Percentiles rank a stretch among this genome's conserved stretches.
Evolutionary conservation across 2,113 vertebrate genomes (phyloP).

Genomic region (Proterorhinus semilunaris): DNA sequence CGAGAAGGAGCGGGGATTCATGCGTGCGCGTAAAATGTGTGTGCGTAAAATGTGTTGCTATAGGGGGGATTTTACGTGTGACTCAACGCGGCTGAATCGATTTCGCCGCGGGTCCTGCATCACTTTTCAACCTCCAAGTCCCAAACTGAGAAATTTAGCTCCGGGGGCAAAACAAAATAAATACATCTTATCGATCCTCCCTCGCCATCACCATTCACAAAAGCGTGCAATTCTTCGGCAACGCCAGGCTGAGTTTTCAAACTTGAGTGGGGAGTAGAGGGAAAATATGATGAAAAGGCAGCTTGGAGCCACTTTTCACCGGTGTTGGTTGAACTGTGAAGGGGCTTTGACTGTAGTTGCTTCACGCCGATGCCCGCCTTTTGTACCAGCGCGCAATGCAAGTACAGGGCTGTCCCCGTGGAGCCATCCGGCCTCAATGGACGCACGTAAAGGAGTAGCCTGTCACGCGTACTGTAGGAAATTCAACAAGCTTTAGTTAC

Average conservation of each 20-base stretch:
- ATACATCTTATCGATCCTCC: slow-evolving; percentile 32
- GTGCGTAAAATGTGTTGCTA: not conserved
- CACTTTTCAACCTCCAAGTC: slow-evolving; percentile 57
- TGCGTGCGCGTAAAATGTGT: not conserved
- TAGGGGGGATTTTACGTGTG: slow-evolving; percentile 23
- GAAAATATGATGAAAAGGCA: not conserved
- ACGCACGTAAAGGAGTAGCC: not conserved
- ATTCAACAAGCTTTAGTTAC: not conserved
- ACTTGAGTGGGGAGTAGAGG: not conserved
- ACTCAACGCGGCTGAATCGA: slow-evolving; percentile 50
- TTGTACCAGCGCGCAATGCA: not conserved
- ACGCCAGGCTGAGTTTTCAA: slow-evolving; percentile 14
- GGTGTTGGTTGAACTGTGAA: slow-evolving; percentile 6
- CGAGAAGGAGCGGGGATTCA: slow-evolving; percentile 10
- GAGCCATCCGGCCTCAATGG: not conserved
- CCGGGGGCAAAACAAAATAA: slow-evolving; percentile 12
- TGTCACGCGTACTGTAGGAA: not conserved
- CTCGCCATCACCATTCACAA: not conserved
- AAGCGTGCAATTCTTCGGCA: slow-evolving; percentile 7
- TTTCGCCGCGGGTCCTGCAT: slow-evolving; percentile 55
- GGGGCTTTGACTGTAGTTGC: not conserved
- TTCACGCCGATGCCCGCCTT: not conserved
- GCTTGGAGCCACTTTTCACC: not conserved
- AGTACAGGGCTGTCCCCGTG: not conserved
- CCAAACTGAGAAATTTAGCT: slow-evolving; percentile 52